A percentile compares a stretch with the other conserved stretches of the same genome.
phyloP scores from a whole-genome alignment of 2,888 invertebrate species.

The Tolmerus cingulatus region DNA sequence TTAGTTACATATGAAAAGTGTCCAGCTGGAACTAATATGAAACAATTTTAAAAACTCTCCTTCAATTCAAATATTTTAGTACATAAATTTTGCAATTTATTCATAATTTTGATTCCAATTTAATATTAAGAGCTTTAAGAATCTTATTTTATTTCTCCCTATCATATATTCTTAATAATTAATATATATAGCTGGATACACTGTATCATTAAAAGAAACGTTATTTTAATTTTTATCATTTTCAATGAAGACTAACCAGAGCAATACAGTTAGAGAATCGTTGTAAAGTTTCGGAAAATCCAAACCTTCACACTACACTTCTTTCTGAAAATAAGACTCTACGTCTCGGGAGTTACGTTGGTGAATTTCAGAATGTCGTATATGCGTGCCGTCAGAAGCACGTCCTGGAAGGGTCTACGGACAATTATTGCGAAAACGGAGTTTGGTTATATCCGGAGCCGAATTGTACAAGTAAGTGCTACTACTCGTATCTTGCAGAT shows the following conservation, averaged over 20 bases:
- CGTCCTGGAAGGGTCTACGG: slow-evolving; percentile 10
- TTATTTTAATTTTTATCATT: background rate
- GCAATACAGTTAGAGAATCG: no score
- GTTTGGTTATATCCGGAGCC: slow-evolving; percentile 29
- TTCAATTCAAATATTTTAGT: no score
- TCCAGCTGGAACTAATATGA: background rate
- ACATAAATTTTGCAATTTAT: no score
- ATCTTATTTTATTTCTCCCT: background rate
- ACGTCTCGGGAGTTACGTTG: background rate
- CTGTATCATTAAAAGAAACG: background rate
- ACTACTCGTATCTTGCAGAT: no score
- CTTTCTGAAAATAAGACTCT: background rate
- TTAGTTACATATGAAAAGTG: background rate
- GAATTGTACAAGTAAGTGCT: slow-evolving; percentile 41
- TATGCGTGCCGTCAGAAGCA: slow-evolving; percentile 41
- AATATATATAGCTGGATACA: background rate
- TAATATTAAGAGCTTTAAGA: no score
- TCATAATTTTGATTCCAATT: no score
- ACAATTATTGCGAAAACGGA: slow-evolving; percentile 40
- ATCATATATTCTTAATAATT: background rate
- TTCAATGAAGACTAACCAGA: background rate
- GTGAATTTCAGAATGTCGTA: background rate
- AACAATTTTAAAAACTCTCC: no score
- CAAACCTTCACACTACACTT: background rate
- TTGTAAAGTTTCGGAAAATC: background rate